Conservation (phyloP, 1,140 invertebrate species). For the Calosoma granatense region DNA sequence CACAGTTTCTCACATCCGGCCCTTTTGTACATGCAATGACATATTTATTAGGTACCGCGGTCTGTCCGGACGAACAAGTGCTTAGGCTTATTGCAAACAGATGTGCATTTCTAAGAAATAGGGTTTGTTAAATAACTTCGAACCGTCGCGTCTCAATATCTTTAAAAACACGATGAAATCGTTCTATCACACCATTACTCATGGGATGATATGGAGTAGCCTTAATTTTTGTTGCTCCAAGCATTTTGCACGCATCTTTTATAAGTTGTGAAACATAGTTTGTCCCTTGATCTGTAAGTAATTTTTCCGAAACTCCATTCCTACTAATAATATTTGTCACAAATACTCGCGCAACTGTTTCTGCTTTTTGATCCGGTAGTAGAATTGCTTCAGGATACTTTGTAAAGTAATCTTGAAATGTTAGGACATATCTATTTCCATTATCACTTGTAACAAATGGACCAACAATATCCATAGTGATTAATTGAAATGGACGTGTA, state of each 20-base stretch:
- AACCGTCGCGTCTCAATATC: too few relatives aligned
- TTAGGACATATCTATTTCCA: constrained; percentile 30
- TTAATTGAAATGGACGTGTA: too few relatives aligned
- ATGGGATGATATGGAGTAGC: constrained; percentile 25
- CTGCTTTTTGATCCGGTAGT: constrained; percentile 18
- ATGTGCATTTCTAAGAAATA: too few relatives aligned
- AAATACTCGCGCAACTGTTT: constrained; percentile 20
- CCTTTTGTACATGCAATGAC: too few relatives aligned
- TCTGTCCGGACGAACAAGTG: too few relatives aligned
- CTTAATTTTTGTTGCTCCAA: constrained; percentile 24
- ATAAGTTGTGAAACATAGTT: constrained; percentile 25
- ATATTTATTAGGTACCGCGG: too few relatives aligned
- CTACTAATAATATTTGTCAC: constrained; percentile 20
- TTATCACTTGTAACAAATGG: constrained; percentile 19
- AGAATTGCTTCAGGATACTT: constrained; percentile 21
- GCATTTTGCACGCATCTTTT: constrained; percentile 19
- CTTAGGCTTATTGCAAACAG: too few relatives aligned
- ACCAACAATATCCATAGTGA: constrained; percentile 34
- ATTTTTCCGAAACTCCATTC: constrained; percentile 21
- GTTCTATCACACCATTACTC: constrained; percentile 20
- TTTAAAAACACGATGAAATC: constrained; percentile 18
- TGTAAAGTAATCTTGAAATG: constrained; percentile 24
- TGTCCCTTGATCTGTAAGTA: constrained; percentile 26
- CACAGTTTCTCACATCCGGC: too few relatives aligned
- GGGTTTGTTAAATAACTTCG: too few relatives aligned